Percentiles rank a stretch among this genome's conserved stretches.
These are phyloP conservation scores for Enteromius unitaeniatus DNA, from an alignment of 2,797 vertebrate genomes.

Conservation along the genomic window DNA sequence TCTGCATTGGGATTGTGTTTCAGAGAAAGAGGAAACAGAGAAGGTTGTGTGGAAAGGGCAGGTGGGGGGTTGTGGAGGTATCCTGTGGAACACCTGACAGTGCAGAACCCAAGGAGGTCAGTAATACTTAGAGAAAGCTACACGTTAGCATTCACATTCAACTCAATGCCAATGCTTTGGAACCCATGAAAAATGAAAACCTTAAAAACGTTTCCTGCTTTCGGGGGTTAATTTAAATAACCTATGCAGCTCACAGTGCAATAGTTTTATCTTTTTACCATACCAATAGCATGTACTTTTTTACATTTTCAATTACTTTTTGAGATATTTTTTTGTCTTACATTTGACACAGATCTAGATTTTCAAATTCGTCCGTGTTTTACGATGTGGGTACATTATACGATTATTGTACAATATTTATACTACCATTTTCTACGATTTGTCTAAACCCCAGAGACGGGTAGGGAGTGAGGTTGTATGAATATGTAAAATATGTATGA, in stretches of 20 bases:
- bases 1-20: conserved; percentile 55
- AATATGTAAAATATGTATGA: too few species aligned
- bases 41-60: not conserved
- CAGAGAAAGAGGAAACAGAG: conserved; percentile 25
- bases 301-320: not conserved
- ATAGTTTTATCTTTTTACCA: not conserved
- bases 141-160: not conserved
- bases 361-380: too few species aligned
- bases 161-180: not conserved
- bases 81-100: conserved; percentile 49
- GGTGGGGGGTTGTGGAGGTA: not conserved
- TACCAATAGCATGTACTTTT: not conserved
- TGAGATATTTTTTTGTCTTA: not conserved
- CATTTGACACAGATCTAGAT: not conserved
- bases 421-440: too few species aligned
- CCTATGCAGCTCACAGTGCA: not conserved
- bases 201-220: not conserved
- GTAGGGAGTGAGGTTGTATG: too few species aligned
- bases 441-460: too few species aligned
- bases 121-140: not conserved
- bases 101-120: conserved; percentile 30
- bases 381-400: too few species aligned
- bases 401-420: too few species aligned
- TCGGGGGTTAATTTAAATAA: not conserved
- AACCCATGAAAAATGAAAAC: not conserved